phyloP scores from a whole-genome alignment of 2,113 vertebrate genomes.

The Aepyceros melampus region DNA sequence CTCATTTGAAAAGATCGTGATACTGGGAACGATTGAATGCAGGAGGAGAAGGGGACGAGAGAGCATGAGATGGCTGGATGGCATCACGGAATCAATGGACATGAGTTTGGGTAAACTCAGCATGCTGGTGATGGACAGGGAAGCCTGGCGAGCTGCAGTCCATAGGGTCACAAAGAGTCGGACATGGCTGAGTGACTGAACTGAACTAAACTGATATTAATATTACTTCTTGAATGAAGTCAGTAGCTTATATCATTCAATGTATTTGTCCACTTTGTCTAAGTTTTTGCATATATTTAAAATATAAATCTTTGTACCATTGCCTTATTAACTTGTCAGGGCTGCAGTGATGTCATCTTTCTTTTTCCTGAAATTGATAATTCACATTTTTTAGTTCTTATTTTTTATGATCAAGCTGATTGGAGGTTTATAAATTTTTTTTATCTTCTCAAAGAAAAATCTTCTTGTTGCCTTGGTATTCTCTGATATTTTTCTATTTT shows the following conservation, averaged over 20 bases:
- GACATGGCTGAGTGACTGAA: not conserved
- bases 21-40: not conserved
- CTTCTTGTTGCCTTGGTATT: not conserved
- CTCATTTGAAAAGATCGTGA: not conserved
- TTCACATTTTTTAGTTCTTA: not conserved
- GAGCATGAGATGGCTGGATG: not conserved
- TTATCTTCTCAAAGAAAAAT: not conserved
- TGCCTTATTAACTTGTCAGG: not conserved
- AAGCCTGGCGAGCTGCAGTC: not conserved
- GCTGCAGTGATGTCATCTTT: not conserved
- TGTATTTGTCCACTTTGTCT: not conserved
- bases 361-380: not conserved
- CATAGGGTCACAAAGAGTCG: not conserved
- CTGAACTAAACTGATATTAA: not conserved
- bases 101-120: not conserved
- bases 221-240: not conserved
- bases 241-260: not conserved
- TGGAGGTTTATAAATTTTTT: not conserved
- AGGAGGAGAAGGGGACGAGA: fast-evolving
- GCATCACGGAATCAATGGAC: not conserved
- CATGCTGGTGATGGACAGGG: not conserved
- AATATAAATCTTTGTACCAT: not conserved
- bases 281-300: not conserved
- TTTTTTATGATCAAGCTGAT: not conserved
- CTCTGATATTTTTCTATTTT: not conserved